Evolutionary conservation across 2,888 invertebrate genomes (phyloP), one percentile per base, ranked within the genome.

Genomic region (Xestia sexstrigata): DNA sequence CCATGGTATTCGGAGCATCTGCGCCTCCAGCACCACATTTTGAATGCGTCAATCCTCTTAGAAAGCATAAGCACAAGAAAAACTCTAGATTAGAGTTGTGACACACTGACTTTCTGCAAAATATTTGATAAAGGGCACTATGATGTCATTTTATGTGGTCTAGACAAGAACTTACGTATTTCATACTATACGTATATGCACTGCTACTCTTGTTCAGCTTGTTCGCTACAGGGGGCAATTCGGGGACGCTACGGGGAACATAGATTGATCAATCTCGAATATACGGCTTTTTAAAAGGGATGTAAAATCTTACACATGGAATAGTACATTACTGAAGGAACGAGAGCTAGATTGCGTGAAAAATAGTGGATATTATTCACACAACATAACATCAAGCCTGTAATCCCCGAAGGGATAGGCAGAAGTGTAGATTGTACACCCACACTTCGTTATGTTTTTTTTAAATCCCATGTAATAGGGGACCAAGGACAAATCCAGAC

Each of bases 261-360:
- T 4, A 4, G 30, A 26, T 45, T 58, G 58, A 66, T 49, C 58
- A 60, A 49, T 45, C 72, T 78, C 26, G 49, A 15, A 23, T 70
- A 70, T 30, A 78, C 11, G n/a, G 35, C 58, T 60, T 78, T 78
- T 79, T 42, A 71, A 78, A 39, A 71, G 58, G 17, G 30, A 9
- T 15, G 30, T 45, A 11, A 13, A 23, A 7, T 23, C 15, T 30
- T 17, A 39, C 35, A 45, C 42, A 20, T 26, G 6, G 8, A 30
- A 47, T 67, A 47, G 13, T 47, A 30, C 20, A 20, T n/a, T 15
- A 8, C 0, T 20, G 20, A 45, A 67, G 4, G 45, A n/a, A n/a
- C 55, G 11, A 55, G n/a, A 49, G 0, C 49, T 15, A 7, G 26
- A 8, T 9, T 35, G 4, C 20, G 5, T 55, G 55, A 42, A 55